Evolutionary conservation across 2,888 invertebrate species (phyloP).

Genomic region (Chalcis sispes): DNA sequence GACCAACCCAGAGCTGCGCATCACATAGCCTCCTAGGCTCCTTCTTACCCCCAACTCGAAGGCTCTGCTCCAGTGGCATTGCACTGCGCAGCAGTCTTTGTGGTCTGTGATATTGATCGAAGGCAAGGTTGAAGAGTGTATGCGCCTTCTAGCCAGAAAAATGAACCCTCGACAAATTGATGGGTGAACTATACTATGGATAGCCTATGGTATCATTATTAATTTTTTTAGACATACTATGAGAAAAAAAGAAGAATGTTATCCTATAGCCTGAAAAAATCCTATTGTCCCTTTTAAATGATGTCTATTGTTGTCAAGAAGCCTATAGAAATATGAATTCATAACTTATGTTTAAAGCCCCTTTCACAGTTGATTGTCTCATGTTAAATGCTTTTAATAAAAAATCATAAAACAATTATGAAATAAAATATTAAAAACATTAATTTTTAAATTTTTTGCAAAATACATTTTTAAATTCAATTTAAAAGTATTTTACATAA

Average conservation of each 20-base stretch:
- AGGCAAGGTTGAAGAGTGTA: slow-evolving; percentile 50
- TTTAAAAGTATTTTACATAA: too few species aligned
- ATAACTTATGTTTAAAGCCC: slow-evolving; percentile 57
- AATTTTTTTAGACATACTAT: slow-evolving; percentile 19
- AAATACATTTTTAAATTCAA: too few species aligned
- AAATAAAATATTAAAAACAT: slow-evolving; percentile 1
- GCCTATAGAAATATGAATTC: slow-evolving; percentile 69
- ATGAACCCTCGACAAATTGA: slow-evolving; percentile 40
- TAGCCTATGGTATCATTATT: slow-evolving; percentile 65
- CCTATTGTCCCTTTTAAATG: slow-evolving; percentile 61
- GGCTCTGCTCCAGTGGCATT: slow-evolving; percentile 57
- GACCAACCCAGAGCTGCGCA: slow-evolving; percentile 59
- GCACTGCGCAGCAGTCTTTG: slow-evolving; percentile 71
- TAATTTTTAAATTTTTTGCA: background rate
- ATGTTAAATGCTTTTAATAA: too few species aligned
- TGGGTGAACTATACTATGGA: slow-evolving; percentile 53
- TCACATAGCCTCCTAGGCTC: slow-evolving; percentile 65
- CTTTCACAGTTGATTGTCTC: too few species aligned
- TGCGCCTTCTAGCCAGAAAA: slow-evolving; percentile 41
- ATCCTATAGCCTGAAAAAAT: slow-evolving; percentile 59
- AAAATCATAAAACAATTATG: background rate
- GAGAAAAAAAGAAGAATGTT: slow-evolving; percentile 24
- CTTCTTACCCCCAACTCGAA: slow-evolving; percentile 51
- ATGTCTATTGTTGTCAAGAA: slow-evolving; percentile 61
- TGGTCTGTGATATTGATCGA: slow-evolving; percentile 73